Conservation (phyloP, 1,140 invertebrate genomes). For the Trinorchestia longiramus region DNA sequence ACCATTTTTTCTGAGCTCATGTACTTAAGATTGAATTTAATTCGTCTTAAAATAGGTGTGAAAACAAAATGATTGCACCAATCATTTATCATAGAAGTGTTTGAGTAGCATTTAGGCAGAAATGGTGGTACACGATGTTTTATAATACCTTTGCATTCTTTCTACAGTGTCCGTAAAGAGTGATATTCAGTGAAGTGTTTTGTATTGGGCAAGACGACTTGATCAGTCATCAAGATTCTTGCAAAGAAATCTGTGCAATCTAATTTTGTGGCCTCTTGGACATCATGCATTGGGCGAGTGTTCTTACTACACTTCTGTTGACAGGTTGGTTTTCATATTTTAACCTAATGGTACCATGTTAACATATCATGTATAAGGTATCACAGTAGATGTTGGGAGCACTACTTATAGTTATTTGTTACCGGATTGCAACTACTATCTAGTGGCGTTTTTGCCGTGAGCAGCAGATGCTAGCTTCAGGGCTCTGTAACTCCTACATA, state of each 20-base stretch:
- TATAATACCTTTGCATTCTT: not conserved
- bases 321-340: not conserved
- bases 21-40: not conserved
- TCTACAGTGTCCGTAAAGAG: not conserved
- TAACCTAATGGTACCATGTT: not conserved
- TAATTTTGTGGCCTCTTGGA: not conserved
- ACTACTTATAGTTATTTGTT: not conserved
- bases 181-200: not conserved
- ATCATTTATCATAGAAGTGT: not conserved
- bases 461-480: not conserved
- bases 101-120: not conserved
- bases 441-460: not conserved
- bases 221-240: not conserved
- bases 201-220: not conserved
- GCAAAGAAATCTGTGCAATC: not conserved
- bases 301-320: not conserved
- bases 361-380: not conserved
- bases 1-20: not conserved
- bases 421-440: not conserved
- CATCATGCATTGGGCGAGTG: not conserved
- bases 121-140: not conserved
- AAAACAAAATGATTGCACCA: not conserved
- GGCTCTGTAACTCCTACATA: not conserved
- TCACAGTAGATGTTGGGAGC: not conserved
- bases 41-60: not conserved